phyloP scores from a whole-genome alignment of 2,888 invertebrate species.

The Noctua fimbriata region DNA sequence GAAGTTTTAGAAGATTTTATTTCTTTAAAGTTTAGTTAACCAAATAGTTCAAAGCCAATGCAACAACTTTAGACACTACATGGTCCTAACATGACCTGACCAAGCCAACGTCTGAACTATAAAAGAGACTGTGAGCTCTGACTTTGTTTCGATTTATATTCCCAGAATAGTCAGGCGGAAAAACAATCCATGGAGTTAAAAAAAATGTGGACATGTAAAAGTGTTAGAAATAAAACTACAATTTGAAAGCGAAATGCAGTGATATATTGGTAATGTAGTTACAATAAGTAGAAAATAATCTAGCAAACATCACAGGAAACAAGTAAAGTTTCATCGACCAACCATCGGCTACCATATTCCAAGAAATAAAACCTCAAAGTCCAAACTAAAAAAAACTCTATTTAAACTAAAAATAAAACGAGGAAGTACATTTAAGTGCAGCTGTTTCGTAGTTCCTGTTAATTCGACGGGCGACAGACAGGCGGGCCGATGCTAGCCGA shows the following conservation, averaged over 20 bases:
- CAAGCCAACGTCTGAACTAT: neutral
- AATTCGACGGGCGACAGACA: slow-evolving; percentile 69
- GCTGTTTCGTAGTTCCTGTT: slow-evolving; percentile 50
- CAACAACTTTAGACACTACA: too few species aligned
- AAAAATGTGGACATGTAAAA: too few species aligned
- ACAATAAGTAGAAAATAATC: neutral
- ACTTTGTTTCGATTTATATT: neutral
- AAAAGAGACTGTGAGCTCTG: neutral
- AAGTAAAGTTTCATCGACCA: neutral
- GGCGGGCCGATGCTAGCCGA: slow-evolving; percentile 15
- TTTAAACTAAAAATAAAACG: slow-evolving; percentile 59
- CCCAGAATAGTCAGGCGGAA: neutral
- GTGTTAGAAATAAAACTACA: too few species aligned
- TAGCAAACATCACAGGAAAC: neutral
- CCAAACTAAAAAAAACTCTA: slow-evolving; percentile 1
- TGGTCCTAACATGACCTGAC: neutral
- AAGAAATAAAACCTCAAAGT: slow-evolving; percentile 8
- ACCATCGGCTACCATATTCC: neutral
- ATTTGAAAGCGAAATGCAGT: neutral
- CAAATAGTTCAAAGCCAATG: too few species aligned
- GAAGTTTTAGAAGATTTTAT: too few species aligned
- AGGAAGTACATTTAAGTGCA: slow-evolving; percentile 55
- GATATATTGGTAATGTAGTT: neutral
- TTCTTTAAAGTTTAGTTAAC: too few species aligned
- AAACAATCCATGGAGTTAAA: too few species aligned